A percentile compares a stretch with the other conserved stretches of the same genome.
Evolutionary conservation across 1,140 invertebrate genomes (phyloP).

Genomic region (Eriocheir sinensis): DNA sequence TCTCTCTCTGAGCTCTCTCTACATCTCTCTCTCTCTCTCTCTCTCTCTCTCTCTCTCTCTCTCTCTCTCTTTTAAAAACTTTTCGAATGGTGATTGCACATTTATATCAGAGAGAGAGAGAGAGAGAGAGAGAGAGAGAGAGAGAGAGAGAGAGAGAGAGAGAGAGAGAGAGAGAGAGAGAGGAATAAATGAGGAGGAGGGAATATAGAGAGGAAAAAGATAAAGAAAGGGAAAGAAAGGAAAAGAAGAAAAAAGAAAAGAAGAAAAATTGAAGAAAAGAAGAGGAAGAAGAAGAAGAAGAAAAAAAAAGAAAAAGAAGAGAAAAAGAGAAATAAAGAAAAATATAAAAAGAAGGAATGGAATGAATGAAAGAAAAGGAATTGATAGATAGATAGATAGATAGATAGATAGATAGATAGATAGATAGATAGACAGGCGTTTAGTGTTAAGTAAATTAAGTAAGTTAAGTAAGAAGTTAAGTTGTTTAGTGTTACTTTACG

Average conservation of each 20-base stretch:
- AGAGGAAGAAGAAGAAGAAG: background rate
- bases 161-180: conserved; percentile 57
- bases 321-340: background rate
- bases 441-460: background rate
- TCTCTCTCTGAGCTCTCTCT: too few species aligned
- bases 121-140: conserved; percentile 64
- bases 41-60: too few species aligned
- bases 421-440: background rate
- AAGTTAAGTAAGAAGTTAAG: too few species aligned
- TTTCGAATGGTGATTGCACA: background rate
- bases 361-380: background rate
- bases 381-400: background rate
- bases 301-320: background rate
- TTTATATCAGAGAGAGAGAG: conserved; percentile 34
- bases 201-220: conserved; percentile 35
- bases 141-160: conserved; percentile 67
- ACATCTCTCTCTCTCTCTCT: too few species aligned
- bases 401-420: background rate
- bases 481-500: too few species aligned
- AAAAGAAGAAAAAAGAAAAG: conserved; percentile 31
- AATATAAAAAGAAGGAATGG: too few species aligned
- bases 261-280: background rate
- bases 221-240: background rate
- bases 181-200: background rate
- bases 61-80: too few species aligned